Evolutionary conservation across 1,140 invertebrate genomes (phyloP), one percentile per base, ranked within the genome.

Genomic region (Drepana arcuata): DNA sequence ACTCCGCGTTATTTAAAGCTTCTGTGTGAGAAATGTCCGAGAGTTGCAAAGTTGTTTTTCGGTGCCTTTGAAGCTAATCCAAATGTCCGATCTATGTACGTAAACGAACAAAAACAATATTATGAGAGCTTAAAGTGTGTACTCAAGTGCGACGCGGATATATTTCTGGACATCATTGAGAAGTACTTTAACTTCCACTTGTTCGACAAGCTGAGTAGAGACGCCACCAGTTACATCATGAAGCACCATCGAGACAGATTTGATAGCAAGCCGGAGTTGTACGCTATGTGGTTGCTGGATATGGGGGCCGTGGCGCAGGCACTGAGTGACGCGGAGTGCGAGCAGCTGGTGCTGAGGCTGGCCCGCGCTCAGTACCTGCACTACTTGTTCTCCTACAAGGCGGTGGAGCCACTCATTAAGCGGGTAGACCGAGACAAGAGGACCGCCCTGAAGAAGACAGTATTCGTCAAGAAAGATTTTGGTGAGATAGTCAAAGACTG

Each of bases 361-460:
- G 62, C 68, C 0, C 29, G 41, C 27, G 66, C 66, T 0, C 30
- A 60, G n/a, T 70, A 66, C 28, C 40, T 75, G 12, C 25, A 31
- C 1, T 9, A 24, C 9, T 60, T 58, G 42, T 64, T 72, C 33
- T 39, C 48, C 9, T 75, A 65, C 30, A 47, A 68, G 38, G 33
- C 36, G n/a, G 56, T 63, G 6, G 68, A 75, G 32, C 66, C 68
- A 7, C 30, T 72, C 0, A 41, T 72, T 9, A 65, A 65, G 36
- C 45, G 53, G 12, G n/a, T 75, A 4, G 41, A 36, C 16, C 16
- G 16, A 2, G 16, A 53, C 3, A 27, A 47, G 14, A 45, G 46
- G 35, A 28, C 31, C 2, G 25, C 31, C 0, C 46, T 57, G 7
- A 49, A 49, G 24, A 53, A 58, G 10, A 27, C 7, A 9, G 29